These are phyloP conservation scores for Cerastoderma edule DNA, from an alignment of 2,888 invertebrate genomes.

Conservation along the genomic window DNA sequence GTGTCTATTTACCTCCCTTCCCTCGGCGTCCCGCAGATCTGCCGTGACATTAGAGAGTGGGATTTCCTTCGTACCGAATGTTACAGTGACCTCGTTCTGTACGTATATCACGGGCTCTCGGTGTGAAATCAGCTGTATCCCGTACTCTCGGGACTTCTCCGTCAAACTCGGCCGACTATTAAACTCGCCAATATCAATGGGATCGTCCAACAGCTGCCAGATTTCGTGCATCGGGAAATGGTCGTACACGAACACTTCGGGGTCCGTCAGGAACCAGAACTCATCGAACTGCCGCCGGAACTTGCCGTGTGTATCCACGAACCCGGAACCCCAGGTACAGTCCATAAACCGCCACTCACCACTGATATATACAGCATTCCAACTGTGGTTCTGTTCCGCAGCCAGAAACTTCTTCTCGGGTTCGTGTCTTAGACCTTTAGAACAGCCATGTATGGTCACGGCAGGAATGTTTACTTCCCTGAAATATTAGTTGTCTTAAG, in stretches of 20 bases:
- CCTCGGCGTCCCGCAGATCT: conserved; percentile 33
- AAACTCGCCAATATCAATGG: conserved; percentile 61
- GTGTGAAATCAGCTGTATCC: conserved; percentile 59
- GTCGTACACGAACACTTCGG: conserved; percentile 65
- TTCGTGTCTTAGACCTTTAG: conserved; percentile 63
- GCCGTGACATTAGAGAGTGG: conserved; percentile 58
- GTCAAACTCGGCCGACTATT: conserved; percentile 59
- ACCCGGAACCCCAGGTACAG: conserved; percentile 70
- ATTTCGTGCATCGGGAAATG: conserved; percentile 67
- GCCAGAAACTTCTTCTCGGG: conserved; percentile 53
- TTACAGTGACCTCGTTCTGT: conserved; percentile 52
- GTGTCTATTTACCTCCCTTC: conserved; percentile 42
- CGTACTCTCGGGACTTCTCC: conserved; percentile 52
- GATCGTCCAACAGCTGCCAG: conserved; percentile 69
- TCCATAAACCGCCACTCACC: conserved; percentile 67
- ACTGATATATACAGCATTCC: conserved; percentile 65
- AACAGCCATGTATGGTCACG: conserved; percentile 63
- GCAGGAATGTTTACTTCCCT: conserved; percentile 61
- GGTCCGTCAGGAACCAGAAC: conserved; percentile 75
- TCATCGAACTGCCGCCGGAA: conserved; percentile 66
- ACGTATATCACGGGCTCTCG: conserved; percentile 53
- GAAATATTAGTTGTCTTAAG: no score
- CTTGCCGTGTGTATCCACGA: conserved; percentile 38
- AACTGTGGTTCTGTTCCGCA: conserved; percentile 63
- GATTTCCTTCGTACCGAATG: conserved; percentile 50